Conservation (phyloP, 2,797 vertebrate genomes). For the Danio albolineatus region DNA sequence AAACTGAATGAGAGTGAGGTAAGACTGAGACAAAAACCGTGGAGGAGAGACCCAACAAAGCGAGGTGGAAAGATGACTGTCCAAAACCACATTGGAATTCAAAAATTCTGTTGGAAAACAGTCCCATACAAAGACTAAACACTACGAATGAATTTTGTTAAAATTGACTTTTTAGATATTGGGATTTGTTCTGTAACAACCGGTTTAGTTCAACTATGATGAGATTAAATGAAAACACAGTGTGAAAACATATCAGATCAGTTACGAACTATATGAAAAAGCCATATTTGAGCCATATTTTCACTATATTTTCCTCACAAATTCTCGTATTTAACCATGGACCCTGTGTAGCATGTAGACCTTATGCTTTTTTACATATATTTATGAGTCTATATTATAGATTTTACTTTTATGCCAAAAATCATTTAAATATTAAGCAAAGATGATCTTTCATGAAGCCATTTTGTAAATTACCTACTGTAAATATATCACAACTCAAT, state of each 20-base stretch:
- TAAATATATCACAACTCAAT: too few species aligned
- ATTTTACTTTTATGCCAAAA: too few species aligned
- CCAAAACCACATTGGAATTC: neutral
- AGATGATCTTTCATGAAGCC: too few species aligned
- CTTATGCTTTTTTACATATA: too few species aligned
- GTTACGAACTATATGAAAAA: neutral
- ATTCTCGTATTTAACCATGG: too few species aligned
- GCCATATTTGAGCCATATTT: neutral
- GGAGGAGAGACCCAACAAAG: neutral
- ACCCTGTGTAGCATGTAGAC: too few species aligned
- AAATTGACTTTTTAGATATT: neutral
- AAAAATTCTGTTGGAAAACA: neutral
- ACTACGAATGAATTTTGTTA: neutral
- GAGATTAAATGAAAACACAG: neutral
- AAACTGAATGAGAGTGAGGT: constrained; percentile 39
- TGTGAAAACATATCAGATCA: neutral
- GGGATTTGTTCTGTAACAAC: constrained; percentile 1
- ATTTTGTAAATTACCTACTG: too few species aligned
- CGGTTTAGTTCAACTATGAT: neutral
- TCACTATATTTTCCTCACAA: too few species aligned
- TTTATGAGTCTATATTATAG: too few species aligned
- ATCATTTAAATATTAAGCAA: too few species aligned
- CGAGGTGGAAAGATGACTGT: neutral
- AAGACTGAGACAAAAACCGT: constrained; percentile 24
- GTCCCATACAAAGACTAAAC: neutral